Base-by-base conservation (phyloP, 2,797 vertebrate genomes). In the Loriculus beryllinus region DNA sequence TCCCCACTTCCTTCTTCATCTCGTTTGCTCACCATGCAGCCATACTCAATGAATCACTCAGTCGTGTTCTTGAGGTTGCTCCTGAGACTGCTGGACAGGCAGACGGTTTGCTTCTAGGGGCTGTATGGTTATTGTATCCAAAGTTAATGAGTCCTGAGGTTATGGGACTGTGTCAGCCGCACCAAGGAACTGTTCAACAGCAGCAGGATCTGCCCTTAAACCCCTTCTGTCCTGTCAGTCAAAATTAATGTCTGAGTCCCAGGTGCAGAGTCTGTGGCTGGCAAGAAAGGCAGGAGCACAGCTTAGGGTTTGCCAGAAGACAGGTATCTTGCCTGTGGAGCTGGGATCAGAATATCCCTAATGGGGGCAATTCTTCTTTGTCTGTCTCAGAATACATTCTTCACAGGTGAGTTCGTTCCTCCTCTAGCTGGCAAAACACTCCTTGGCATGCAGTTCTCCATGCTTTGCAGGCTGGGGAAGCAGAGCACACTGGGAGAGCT, bases 351-450 rank as follows among this genome's bases (percentile, higher is more conserved):
- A 35, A 37, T 90, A 63, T n/a, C 60, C 47, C 28, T 39, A 12
- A 75, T 40, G 47, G 76, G 63, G 48, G 49, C 40, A n/a, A 2
- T 84, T 88, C 20, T 67, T 91, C 37, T 71, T 87, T 40, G 40
- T 83, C 76, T 78, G 47, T 83, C 65, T 86, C 51, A 45, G 5
- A 0, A 60, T 39, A 48, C 75, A 57, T 60, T 72, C 43, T 69
- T 91, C 63, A 76, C 67, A 56, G 64, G 72, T 35, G 5, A 84
- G 15, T 90, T 95, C 68, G 52, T 81, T 75, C 88, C 47, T 69
- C 51, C 70, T 92, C 49, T 67, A 95, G 92, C 79, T 85, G 83
- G 47, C 64, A 76, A 13, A 85, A 31, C 0, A 0, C 57, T 90
- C 83, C 59, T 71, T 89, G 91, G 52, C 26, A 6, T 51, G 42